phyloP scores from a whole-genome alignment of 2,113 vertebrate genomes.

The Sturnira hondurensis region DNA sequence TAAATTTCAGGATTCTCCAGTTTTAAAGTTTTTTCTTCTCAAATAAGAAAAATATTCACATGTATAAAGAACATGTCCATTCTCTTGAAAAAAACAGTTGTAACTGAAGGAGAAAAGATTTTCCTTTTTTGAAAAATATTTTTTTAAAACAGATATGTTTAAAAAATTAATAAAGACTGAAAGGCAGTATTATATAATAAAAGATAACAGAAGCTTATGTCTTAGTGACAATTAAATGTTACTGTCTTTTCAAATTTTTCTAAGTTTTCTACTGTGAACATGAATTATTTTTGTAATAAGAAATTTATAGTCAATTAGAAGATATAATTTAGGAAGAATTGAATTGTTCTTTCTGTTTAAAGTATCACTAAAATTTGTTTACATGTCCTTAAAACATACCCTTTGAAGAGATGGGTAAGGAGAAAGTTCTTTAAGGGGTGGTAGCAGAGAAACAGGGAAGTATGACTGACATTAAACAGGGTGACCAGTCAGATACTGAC shows the following conservation, averaged over 20 bases:
- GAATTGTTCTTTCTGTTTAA: background rate
- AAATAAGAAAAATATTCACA: slow-evolving; percentile 1
- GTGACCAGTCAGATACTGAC: background rate
- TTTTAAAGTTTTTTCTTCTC: background rate
- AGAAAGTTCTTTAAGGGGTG: background rate
- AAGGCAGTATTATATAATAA: background rate
- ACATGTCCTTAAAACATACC: background rate
- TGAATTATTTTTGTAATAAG: slow-evolving; percentile 7
- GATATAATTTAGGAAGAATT: background rate
- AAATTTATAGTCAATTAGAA: slow-evolving; percentile 7
- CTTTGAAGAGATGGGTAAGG: background rate
- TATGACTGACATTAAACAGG: background rate
- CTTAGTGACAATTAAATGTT: background rate
- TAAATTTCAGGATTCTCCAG: slow-evolving; percentile 63
- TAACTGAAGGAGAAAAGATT: background rate
- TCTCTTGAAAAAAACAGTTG: background rate
- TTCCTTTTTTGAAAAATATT: slow-evolving; percentile 30
- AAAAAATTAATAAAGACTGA: background rate
- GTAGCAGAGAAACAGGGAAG: background rate
- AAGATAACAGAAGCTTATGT: background rate
- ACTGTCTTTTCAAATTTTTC: background rate
- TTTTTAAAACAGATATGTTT: slow-evolving; percentile 22
- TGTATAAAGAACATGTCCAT: slow-evolving; percentile 15
- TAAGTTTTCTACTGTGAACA: background rate
- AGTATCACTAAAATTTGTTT: slow-evolving; percentile 29